These are phyloP conservation scores for Verasper variegatus DNA, from an alignment of 2,113 vertebrate species.

Conservation along the genomic window DNA sequence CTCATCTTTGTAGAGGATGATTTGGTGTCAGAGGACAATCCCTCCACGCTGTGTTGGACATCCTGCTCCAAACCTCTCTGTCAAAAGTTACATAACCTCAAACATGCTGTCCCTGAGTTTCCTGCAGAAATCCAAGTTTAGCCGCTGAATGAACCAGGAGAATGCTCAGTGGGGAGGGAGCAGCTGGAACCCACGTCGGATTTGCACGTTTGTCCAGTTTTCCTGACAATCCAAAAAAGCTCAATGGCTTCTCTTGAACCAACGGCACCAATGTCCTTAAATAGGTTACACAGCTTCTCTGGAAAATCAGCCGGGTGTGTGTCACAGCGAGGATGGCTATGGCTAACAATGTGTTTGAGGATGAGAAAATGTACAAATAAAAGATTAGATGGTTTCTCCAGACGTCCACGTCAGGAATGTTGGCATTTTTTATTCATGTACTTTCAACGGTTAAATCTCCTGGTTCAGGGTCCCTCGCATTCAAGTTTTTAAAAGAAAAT, in stretches of 20 bases:
- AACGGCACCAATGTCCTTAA: slow-evolving; percentile 1
- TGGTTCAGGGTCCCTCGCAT: not conserved
- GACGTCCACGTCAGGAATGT: not conserved
- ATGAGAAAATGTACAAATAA: not conserved
- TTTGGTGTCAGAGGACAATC: not conserved
- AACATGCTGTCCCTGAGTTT: not conserved
- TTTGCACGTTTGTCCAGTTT: not conserved
- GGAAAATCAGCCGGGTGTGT: slow-evolving; percentile 1
- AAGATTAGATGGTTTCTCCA: not conserved
- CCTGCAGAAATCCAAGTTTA: not conserved
- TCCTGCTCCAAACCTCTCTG: not conserved
- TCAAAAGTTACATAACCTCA: not conserved
- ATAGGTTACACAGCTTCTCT: slow-evolving; percentile 3
- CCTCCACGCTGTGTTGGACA: not conserved
- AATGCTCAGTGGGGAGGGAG: not conserved
- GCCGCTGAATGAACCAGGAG: not conserved
- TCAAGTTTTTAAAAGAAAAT: no score
- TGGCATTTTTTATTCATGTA: no score
- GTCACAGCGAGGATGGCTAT: not conserved
- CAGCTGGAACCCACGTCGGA: not conserved
- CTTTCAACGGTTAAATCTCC: not conserved
- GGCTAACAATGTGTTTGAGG: not conserved
- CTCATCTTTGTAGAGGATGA: not conserved
- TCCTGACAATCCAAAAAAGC: not conserved
- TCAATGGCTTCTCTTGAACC: not conserved